Conservation (phyloP, 2,888 invertebrate species). For the Ichneumon xanthorius region DNA sequence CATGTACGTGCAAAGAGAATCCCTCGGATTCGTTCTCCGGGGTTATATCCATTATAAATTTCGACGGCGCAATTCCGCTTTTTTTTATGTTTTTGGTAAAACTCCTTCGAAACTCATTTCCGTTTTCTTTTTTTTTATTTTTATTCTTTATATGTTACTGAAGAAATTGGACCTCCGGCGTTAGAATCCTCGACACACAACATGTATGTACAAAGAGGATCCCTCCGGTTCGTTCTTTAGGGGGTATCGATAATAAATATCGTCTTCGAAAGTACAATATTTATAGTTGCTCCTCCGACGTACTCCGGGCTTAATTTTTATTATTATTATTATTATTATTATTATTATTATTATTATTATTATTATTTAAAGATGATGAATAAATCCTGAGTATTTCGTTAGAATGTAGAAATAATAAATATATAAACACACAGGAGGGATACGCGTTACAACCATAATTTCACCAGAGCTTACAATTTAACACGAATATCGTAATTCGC, state of each 20-base stretch:
- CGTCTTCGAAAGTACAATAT: no score
- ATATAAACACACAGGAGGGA: not conserved
- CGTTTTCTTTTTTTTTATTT: no score
- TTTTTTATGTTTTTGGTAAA: no score
- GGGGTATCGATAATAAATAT: no score
- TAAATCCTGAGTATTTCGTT: not conserved
- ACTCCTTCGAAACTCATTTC: no score
- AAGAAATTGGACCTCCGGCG: no score
- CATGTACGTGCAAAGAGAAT: not conserved
- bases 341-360: not conserved
- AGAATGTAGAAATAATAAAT: not conserved
- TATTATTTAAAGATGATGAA: not conserved
- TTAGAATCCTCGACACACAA: not conserved
- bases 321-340: not conserved
- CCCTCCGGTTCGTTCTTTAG: not conserved
- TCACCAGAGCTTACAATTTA: slow-evolving; percentile 41
- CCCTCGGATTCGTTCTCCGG: not conserved
- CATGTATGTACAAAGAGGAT: not conserved
- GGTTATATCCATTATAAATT: no score
- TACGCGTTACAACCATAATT: slow-evolving; percentile 11
- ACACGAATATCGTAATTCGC: slow-evolving; percentile 59
- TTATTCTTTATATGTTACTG: no score
- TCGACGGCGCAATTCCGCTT: no score
- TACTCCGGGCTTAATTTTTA: no score
- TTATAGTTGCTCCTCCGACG: no score